These are phyloP conservation scores for Ispidina lecontei DNA, from an alignment of 2,797 vertebrate species.

Conservation along the genomic window DNA sequence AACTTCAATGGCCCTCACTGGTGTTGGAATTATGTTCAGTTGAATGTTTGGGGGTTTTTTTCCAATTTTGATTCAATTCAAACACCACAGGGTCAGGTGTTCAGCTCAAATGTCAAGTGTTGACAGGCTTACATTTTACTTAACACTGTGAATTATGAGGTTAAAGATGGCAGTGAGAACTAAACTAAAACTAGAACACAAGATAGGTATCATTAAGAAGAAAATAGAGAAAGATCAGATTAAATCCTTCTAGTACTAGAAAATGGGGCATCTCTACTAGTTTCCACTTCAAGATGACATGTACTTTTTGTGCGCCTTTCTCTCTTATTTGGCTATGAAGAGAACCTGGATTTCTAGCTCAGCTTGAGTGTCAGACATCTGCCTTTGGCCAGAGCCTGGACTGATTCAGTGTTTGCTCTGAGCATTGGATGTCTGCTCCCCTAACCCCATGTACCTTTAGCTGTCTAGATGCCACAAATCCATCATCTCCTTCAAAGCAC, in stretches of 20 bases:
- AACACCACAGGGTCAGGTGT: not conserved
- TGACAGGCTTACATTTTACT: not conserved
- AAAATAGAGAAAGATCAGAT: not conserved
- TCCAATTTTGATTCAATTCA: not conserved
- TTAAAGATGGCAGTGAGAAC: not conserved
- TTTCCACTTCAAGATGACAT: not conserved
- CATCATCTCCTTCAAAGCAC: conserved; percentile 10
- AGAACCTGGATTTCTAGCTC: not conserved
- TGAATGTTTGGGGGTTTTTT: not conserved
- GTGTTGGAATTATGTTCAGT: not conserved
- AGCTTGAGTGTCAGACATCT: not conserved
- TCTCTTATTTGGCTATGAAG: not conserved
- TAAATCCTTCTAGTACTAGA: not conserved
- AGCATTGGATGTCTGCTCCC: not conserved
- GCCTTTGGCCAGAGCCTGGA: not conserved
- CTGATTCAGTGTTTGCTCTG: not conserved
- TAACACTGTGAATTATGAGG: not conserved
- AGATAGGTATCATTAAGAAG: not conserved
- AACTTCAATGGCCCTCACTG: not conserved
- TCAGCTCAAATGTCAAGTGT: not conserved
- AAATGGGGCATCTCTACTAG: not conserved
- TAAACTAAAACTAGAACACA: not conserved
- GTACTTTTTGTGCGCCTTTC: accelerated
- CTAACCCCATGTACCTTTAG: conserved; percentile 23
- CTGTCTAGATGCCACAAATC: conserved; percentile 17